phyloP scores from a whole-genome alignment of 2,888 invertebrate species.

The Syrista parreyssii region DNA sequence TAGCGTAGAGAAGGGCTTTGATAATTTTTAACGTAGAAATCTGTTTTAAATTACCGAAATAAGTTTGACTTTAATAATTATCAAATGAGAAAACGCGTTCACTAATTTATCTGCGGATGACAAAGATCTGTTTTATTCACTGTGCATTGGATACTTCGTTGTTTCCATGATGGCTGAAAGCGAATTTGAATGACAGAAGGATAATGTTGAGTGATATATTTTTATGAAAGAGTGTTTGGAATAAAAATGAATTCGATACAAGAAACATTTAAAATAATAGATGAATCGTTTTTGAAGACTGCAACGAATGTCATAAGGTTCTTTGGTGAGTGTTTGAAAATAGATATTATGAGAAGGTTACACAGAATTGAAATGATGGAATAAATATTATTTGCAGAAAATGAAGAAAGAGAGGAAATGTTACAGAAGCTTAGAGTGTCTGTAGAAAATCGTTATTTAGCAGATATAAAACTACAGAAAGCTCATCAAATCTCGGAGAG shows the following conservation, averaged over 20 bases:
- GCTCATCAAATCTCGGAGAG: conserved; percentile 19
- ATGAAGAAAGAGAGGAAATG: conserved; percentile 30
- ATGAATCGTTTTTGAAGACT: conserved; percentile 43
- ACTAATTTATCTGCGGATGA: too few relatives aligned
- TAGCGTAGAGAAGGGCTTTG: too few relatives aligned
- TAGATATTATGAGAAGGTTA: neutral
- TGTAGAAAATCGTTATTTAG: conserved; percentile 34
- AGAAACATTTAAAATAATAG: conserved; percentile 21
- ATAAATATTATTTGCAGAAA: conserved; percentile 26
- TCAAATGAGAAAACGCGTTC: too few relatives aligned
- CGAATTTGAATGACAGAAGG: too few relatives aligned
- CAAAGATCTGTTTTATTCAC: too few relatives aligned
- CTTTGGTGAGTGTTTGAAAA: conserved; percentile 39
- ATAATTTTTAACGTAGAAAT: too few relatives aligned
- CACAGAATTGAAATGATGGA: neutral
- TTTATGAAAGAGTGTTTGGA: too few relatives aligned
- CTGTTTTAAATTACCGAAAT: too few relatives aligned
- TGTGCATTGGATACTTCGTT: too few relatives aligned
- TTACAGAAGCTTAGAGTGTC: conserved; percentile 27
- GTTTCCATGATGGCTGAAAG: too few relatives aligned
- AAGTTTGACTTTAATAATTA: too few relatives aligned
- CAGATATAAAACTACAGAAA: conserved; percentile 32
- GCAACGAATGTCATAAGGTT: conserved; percentile 46
- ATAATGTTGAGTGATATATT: too few relatives aligned
- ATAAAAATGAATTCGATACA: conserved; percentile 6